Evolutionary conservation across 2,797 vertebrate species (phyloP).

Genomic region (Hippocampus kuda): DNA sequence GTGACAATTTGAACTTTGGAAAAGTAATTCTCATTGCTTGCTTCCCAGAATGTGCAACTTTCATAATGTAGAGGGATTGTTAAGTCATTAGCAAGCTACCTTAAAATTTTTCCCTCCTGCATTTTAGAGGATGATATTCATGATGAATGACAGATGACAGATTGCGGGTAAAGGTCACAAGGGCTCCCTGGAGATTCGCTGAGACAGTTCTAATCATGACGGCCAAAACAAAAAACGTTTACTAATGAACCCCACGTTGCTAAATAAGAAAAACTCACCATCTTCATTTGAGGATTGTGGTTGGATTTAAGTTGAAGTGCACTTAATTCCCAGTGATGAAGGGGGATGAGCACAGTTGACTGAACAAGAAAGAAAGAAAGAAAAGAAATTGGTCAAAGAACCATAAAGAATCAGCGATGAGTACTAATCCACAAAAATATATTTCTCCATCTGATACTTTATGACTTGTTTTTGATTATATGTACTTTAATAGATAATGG

Average conservation of each 20-base stretch:
- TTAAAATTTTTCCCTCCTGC: constrained; percentile 92
- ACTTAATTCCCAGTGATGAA: constrained; percentile 77
- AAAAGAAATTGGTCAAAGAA: constrained; percentile 89
- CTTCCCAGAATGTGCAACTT: constrained; percentile 23
- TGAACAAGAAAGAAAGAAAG: constrained; percentile 46
- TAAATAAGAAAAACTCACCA: constrained; percentile 82
- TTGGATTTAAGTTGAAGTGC: constrained; percentile 88
- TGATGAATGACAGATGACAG: constrained; percentile 97
- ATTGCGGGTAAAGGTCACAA: constrained; percentile 93
- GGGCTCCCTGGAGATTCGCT: constrained; percentile 88
- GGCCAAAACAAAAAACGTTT: constrained; percentile 91
- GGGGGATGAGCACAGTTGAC: constrained; percentile 56
- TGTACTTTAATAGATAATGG: not conserved
- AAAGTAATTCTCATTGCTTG: not conserved
- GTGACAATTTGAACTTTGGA: not conserved
- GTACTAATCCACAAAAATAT: not conserved
- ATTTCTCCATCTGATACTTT: not conserved
- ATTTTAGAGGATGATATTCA: constrained; percentile 94
- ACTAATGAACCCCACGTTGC: constrained; percentile 77
- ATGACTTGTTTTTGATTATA: not conserved
- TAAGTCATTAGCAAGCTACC: constrained; percentile 90
- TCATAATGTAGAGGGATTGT: constrained; percentile 71
- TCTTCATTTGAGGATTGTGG: constrained; percentile 79
- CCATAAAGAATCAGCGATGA: constrained; percentile 20
- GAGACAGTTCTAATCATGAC: constrained; percentile 75